phyloP scores from a whole-genome alignment of 2,888 invertebrate genomes.

The Polia nebulosa region DNA sequence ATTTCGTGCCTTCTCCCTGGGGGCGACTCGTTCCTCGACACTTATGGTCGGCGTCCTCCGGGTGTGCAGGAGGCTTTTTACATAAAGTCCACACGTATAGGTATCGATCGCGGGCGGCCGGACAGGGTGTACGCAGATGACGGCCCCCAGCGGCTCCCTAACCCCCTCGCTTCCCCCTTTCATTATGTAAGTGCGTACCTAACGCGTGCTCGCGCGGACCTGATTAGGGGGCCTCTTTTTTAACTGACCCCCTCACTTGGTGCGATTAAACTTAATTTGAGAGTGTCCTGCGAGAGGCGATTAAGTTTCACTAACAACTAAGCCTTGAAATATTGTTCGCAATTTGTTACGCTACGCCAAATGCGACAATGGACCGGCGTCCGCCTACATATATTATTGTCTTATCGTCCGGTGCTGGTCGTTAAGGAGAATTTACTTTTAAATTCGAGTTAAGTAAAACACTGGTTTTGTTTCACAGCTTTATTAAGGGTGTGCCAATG shows the following conservation, averaged over 20 bases:
- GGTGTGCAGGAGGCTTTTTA: conserved; percentile 91
- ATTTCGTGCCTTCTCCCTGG: conserved; percentile 89
- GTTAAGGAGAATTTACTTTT: conserved; percentile 48
- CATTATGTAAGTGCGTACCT: conserved; percentile 91
- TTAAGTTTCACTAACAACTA: conserved; percentile 79
- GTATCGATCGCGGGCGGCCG: conserved; percentile 90
- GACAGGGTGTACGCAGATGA: conserved; percentile 91
- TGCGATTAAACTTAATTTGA: conserved; percentile 90
- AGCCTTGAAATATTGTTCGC: conserved; percentile 69
- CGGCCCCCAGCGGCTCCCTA: conserved; percentile 81
- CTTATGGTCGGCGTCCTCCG: conserved; percentile 90
- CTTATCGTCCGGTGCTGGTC: conserved; percentile 44
- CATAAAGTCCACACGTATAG: conserved; percentile 91
- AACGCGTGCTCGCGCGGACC: conserved; percentile 90
- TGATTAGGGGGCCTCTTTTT: conserved; percentile 90
- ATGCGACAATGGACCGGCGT: conserved; percentile 53
- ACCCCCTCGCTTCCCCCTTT: conserved; percentile 87
- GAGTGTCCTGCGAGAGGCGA: conserved; percentile 81
- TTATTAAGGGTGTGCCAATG: conserved; percentile 23
- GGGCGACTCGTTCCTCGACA: conserved; percentile 90
- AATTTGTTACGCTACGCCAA: conserved; percentile 66
- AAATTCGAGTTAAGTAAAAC: conserved; percentile 28
- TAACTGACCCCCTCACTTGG: conserved; percentile 90
- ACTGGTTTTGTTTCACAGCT: conserved; percentile 8
- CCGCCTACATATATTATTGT: conserved; percentile 49